Evolutionary conservation across 2,888 invertebrate species (phyloP), one percentile per base, ranked within the genome.

Genomic region (Gibbula magus): DNA sequence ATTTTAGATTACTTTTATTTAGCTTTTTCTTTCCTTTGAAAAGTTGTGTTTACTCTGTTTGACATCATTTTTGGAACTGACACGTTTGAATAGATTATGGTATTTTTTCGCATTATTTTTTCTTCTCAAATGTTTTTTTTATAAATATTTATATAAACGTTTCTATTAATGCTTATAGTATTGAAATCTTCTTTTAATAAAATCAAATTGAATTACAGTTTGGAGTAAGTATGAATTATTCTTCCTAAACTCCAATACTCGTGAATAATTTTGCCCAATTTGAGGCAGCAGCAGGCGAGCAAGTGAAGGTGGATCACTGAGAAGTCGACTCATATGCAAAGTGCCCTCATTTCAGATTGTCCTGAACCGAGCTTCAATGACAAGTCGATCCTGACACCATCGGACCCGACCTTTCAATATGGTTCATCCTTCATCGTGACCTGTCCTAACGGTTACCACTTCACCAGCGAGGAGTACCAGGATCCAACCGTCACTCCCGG

Each of bases 401-500:
- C 79, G 2, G 39, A 67, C 10, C 22, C 81, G 18, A 79, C 29
- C 18, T 81, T 80, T 77, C 77, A 77, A 45, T 88, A 86, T 75
- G 85, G 81, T 0, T 83, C 85, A 1, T 18, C n/a, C 1, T 85
- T 87, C 66, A 81, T 66, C 3, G 84, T 90, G 0, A 81, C 79
- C 18, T 90, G 90, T 80, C 66, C 79, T 8, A 13, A 8, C 8
- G 90, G 90, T n/a, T 87, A 89, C 75, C 45, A 77, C 22, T 88
- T 89, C 54, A 79, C 81, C 8, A 85, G 86, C 32, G 81, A 86
- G 39, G 86, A 88, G 77, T 86, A 87, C 25, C 79, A 79, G 20
- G 53, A 61, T n/a, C 35, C n/a, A 29, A 75, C 66, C 13, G 66
- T 74, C 10, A 32, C 32, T n/a, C 52, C 39, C 73, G 25, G 25